Conservation (phyloP, 2,113 vertebrate genomes). For the Rhynchopsitta pachyrhyncha region DNA sequence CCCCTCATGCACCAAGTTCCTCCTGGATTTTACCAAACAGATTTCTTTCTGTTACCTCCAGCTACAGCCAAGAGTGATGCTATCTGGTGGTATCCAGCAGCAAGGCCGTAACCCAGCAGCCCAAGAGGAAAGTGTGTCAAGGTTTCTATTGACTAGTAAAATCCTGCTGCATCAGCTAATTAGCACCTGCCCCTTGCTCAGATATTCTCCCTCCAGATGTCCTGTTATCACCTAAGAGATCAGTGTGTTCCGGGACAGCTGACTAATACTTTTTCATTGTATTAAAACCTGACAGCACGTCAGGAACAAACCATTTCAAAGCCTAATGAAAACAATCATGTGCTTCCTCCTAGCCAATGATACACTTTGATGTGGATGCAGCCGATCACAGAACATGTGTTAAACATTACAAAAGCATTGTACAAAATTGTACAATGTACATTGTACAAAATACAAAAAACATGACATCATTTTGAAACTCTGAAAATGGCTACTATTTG, state of each 20-base stretch:
- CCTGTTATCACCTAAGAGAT: conserved; percentile 9
- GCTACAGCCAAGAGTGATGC: not conserved
- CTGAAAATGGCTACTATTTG: not conserved
- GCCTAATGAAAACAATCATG: conserved; percentile 11
- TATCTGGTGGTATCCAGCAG: not conserved
- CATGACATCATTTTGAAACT: not conserved
- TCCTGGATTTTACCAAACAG: not conserved
- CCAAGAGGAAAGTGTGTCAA: conserved; percentile 44
- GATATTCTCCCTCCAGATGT: conserved; percentile 2
- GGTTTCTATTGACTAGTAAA: not conserved
- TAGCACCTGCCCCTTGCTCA: conserved; percentile 10
- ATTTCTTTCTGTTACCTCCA: not conserved
- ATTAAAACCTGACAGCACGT: not conserved
- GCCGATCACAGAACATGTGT: not conserved
- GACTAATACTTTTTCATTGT: conserved; percentile 17
- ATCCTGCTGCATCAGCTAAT: conserved; percentile 46
- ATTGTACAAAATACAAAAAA: not conserved
- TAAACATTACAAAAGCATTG: not conserved
- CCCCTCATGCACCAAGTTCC: not conserved
- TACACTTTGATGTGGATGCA: not conserved
- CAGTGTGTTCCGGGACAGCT: not conserved
- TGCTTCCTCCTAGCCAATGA: not conserved
- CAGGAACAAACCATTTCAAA: not conserved
- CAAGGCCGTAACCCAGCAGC: not conserved
- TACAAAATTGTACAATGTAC: not conserved